phyloP scores from a whole-genome alignment of 2,113 vertebrate species.

The Bubo blakistoni region DNA sequence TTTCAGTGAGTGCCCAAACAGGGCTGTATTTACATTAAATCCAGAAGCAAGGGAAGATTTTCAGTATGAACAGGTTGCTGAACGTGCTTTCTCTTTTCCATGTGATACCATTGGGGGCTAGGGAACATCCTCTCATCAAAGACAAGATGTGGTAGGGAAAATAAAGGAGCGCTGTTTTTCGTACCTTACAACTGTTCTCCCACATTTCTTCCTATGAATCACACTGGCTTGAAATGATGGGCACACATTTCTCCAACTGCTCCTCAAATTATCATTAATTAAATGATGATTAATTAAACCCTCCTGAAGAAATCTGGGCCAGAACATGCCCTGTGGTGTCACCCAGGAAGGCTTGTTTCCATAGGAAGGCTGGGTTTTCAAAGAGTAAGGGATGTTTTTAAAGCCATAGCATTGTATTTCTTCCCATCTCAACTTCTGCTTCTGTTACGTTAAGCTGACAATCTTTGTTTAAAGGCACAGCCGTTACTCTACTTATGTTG shows the following conservation, averaged over 20 bases:
- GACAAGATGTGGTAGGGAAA: background rate
- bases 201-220: background rate
- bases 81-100: background rate
- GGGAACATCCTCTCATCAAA: background rate
- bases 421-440: background rate
- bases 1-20: background rate
- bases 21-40: background rate
- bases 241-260: background rate
- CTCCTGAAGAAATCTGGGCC: background rate
- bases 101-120: fast-evolving
- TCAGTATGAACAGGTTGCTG: background rate
- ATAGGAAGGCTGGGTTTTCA: background rate
- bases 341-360: background rate
- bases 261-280: background rate
- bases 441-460: background rate
- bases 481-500: background rate
- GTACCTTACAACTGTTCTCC: background rate
- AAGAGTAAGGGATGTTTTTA: background rate
- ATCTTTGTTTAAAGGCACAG: background rate
- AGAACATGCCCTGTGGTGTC: background rate
- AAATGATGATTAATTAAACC: background rate
- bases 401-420: background rate
- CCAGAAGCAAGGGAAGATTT: background rate
- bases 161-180: background rate
- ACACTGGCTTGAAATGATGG: background rate